phyloP scores from a whole-genome alignment of 2,888 invertebrate genomes.

The Coenonympha glycerion region DNA sequence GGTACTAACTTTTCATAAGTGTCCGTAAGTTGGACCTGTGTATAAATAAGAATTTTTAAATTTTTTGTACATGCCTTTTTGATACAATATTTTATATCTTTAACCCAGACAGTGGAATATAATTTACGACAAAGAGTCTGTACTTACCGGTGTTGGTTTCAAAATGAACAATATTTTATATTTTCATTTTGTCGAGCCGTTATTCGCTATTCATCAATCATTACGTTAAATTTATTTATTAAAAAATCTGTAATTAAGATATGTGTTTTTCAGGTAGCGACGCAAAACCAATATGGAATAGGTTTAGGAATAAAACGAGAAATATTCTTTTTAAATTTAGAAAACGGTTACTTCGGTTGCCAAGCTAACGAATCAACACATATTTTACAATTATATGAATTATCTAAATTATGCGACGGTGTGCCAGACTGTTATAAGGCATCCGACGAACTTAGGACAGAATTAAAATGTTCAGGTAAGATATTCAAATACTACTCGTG shows the following conservation, averaged over 20 bases:
- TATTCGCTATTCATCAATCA: too few species aligned
- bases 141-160: too few species aligned
- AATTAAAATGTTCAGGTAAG: constrained; percentile 96
- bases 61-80: too few species aligned
- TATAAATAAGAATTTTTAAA: too few species aligned
- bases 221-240: neutral
- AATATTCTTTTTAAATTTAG: constrained; percentile 96
- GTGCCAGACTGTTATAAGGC: constrained; percentile 92
- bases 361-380: constrained; percentile 97
- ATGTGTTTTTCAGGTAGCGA: constrained; percentile 76
- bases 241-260: neutral
- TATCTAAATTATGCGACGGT: constrained; percentile 95
- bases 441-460: constrained; percentile 91
- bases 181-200: too few species aligned
- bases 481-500: too few species aligned
- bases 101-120: too few species aligned
- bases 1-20: too few species aligned
- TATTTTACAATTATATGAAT: constrained; percentile 94
- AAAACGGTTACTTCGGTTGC: constrained; percentile 98
- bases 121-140: too few species aligned
- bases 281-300: constrained; percentile 87
- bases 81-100: too few species aligned
- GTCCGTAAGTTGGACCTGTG: too few species aligned
- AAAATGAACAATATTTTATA: too few species aligned
- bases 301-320: constrained; percentile 90